Percentiles rank a stretch among this genome's conserved stretches.
Conservation (phyloP, 2,797 vertebrate species). For the Garrulus glandarius region DNA sequence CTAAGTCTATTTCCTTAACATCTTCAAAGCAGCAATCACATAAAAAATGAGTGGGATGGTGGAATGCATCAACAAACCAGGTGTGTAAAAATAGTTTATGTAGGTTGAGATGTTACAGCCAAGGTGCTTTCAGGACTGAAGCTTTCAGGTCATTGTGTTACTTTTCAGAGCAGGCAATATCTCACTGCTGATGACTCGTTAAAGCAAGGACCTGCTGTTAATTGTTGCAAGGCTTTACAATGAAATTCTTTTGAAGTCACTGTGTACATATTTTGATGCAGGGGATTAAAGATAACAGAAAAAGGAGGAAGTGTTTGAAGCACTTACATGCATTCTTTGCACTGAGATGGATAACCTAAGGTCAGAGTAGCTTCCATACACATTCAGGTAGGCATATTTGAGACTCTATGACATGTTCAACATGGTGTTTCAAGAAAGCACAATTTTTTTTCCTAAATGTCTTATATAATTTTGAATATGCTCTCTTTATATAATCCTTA, state of each 20-base stretch:
- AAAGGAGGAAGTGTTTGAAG: conserved; percentile 17
- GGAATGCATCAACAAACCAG: not conserved
- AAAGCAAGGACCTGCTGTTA: conserved; percentile 5
- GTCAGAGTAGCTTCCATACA: not conserved
- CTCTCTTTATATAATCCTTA: not conserved
- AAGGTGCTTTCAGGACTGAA: conserved; percentile 1
- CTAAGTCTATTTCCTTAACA: not conserved
- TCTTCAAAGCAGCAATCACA: conserved; percentile 3
- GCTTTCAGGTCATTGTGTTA: not conserved
- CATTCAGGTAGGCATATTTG: not conserved
- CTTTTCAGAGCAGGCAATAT: not conserved
- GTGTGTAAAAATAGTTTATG: not conserved
- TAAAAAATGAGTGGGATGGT: not conserved
- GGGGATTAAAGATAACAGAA: not conserved
- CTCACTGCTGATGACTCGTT: not conserved
- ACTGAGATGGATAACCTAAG: not conserved
- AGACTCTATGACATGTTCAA: not conserved
- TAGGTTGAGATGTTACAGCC: not conserved
- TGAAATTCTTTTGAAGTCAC: conserved; percentile 43
- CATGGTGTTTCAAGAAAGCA: not conserved
- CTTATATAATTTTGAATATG: not conserved
- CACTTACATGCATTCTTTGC: not conserved
- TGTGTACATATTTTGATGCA: conserved; percentile 4
- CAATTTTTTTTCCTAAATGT: not conserved
- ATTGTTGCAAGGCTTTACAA: conserved; percentile 19